These are phyloP conservation scores for Eristalis pertinax DNA, from an alignment of 2,888 invertebrate genomes.

Conservation along the genomic window DNA sequence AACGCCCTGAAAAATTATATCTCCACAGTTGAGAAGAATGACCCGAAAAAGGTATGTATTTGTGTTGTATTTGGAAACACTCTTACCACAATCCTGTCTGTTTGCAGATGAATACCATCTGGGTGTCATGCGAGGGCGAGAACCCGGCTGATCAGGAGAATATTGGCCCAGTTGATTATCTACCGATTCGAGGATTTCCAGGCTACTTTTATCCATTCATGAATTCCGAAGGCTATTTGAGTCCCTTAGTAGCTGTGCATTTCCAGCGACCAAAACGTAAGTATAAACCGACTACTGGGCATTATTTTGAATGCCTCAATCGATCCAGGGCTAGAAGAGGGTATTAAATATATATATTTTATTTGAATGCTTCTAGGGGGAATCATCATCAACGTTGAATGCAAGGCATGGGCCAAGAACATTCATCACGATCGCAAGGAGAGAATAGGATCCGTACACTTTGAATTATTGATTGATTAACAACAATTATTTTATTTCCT, in stretches of 20 bases:
- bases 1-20: conserved; percentile 87
- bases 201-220: conserved; percentile 95
- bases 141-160: conserved; percentile 96
- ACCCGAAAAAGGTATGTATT: conserved; percentile 79
- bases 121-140: conserved; percentile 97
- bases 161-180: conserved; percentile 91
- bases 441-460: conserved; percentile 87
- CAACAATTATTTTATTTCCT: conserved; percentile 18
- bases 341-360: not conserved
- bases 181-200: conserved; percentile 91
- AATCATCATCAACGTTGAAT: conserved; percentile 85
- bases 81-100: conserved; percentile 65
- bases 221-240: conserved; percentile 93
- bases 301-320: too few species aligned
- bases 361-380: conserved; percentile 80
- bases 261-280: conserved; percentile 91
- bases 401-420: conserved; percentile 88
- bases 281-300: conserved; percentile 80
- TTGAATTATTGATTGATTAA: conserved; percentile 86
- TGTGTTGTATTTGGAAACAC: not conserved
- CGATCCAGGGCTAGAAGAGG: too few species aligned
- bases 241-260: conserved; percentile 93
- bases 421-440: conserved; percentile 86
- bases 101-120: conserved; percentile 89
- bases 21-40: conserved; percentile 81